Evolutionary conservation across 2,797 vertebrate genomes (phyloP).

Genomic region (Alosa sapidissima): DNA sequence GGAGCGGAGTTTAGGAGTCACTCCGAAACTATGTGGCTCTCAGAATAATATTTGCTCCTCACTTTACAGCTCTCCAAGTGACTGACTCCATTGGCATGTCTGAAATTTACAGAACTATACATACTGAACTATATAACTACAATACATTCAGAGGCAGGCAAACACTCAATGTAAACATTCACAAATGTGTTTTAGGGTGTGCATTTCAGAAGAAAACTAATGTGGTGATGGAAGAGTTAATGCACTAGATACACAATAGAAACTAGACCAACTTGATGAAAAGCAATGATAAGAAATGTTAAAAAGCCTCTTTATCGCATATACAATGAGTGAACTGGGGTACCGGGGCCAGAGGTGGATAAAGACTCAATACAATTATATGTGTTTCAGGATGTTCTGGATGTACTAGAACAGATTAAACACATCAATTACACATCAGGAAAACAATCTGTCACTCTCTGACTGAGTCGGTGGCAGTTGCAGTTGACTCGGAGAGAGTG

Average conservation of each 20-base stretch:
- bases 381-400: background rate
- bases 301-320: background rate
- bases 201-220: background rate
- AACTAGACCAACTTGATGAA: background rate
- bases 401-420: background rate
- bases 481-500: background rate
- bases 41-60: background rate
- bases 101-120: background rate
- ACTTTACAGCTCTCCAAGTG: background rate
- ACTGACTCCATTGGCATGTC: background rate
- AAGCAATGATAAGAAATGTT: background rate
- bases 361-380: background rate
- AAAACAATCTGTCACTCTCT: background rate
- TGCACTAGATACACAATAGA: background rate
- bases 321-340: background rate
- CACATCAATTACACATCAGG: background rate
- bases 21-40: constrained; percentile 12
- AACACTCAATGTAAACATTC: background rate
- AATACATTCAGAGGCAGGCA: background rate
- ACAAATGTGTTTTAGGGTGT: background rate
- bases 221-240: background rate
- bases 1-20: constrained; percentile 7
- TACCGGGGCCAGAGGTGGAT: too few species aligned
- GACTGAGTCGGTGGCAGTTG: background rate
- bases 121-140: background rate